phyloP scores from a whole-genome alignment of 1,140 invertebrate species.

The Campoletis sonorensis region DNA sequence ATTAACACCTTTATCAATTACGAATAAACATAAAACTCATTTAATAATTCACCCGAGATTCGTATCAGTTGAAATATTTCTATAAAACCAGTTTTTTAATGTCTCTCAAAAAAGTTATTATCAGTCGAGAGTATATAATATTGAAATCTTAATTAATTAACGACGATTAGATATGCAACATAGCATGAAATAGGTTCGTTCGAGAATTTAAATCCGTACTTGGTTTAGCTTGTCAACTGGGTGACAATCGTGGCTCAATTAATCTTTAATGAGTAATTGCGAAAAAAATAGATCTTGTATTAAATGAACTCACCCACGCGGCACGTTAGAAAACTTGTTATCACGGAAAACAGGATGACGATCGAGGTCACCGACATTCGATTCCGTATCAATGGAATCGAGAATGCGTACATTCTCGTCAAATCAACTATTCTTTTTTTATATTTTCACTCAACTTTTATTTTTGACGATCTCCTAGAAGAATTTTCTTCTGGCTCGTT shows the following conservation, averaged over 20 bases:
- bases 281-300: no score
- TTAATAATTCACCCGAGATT: no score
- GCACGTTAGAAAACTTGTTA: constrained; percentile 4
- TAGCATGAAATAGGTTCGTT: not conserved
- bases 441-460: constrained; percentile 5
- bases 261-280: not conserved
- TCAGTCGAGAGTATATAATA: no score
- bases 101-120: no score
- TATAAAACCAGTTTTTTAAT: no score
- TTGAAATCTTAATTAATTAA: not conserved
- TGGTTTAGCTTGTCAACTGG: not conserved
- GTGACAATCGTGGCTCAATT: constrained; percentile 6
- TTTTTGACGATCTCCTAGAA: not conserved
- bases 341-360: constrained; percentile 29
- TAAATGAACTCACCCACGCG: constrained; percentile 17
- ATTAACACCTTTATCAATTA: not conserved
- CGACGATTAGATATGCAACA: not conserved
- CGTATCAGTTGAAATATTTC: no score
- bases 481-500: not conserved
- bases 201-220: not conserved
- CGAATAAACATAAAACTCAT: not conserved
- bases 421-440: not conserved
- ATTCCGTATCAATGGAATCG: constrained; percentile 2
- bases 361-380: constrained; percentile 26
- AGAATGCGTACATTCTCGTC: constrained; percentile 3